A percentile compares a stretch with the other conserved stretches of the same genome.
These are phyloP conservation scores for Congeria kusceri DNA, from an alignment of 2,888 invertebrate species.

Conservation along the genomic window DNA sequence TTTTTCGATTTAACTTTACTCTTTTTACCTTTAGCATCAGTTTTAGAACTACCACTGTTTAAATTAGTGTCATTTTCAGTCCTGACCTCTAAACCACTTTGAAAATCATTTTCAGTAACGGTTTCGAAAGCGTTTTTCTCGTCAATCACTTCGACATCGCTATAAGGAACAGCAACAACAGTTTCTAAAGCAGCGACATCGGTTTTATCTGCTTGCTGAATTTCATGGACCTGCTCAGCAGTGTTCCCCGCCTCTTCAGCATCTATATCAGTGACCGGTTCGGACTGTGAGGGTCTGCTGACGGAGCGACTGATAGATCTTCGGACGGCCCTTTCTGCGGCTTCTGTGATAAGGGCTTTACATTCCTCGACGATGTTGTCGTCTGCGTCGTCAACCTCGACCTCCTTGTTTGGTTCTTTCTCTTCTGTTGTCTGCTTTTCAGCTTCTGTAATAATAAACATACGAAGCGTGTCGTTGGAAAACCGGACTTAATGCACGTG, in stretches of 20 bases:
- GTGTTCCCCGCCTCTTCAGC: neutral
- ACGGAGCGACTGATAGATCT: constrained; percentile 19
- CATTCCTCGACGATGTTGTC: constrained; percentile 36
- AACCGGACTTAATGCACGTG: too few relatives aligned
- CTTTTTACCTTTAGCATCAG: neutral
- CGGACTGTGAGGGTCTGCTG: constrained; percentile 1
- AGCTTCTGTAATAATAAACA: neutral
- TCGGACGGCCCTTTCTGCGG: constrained; percentile 29
- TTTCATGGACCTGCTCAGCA: constrained; percentile 3
- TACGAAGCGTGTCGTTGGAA: too few relatives aligned
- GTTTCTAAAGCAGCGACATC: neutral
- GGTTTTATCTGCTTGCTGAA: constrained; percentile 9
- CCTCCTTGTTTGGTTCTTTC: neutral
- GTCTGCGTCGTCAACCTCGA: constrained; percentile 13
- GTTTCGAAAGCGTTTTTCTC: neutral
- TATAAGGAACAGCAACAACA: neutral
- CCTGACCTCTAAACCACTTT: neutral
- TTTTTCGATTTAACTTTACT: constrained; percentile 19
- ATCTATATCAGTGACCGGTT: constrained; percentile 25
- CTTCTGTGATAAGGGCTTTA: constrained; percentile 43
- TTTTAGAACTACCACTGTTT: neutral
- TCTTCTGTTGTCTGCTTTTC: neutral
- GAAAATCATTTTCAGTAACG: neutral
- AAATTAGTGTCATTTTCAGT: neutral
- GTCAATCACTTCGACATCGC: neutral